These are phyloP conservation scores for Platygyra sinensis DNA, from an alignment of 64 coral and sea anemone genomes.

Conservation along the genomic window DNA sequence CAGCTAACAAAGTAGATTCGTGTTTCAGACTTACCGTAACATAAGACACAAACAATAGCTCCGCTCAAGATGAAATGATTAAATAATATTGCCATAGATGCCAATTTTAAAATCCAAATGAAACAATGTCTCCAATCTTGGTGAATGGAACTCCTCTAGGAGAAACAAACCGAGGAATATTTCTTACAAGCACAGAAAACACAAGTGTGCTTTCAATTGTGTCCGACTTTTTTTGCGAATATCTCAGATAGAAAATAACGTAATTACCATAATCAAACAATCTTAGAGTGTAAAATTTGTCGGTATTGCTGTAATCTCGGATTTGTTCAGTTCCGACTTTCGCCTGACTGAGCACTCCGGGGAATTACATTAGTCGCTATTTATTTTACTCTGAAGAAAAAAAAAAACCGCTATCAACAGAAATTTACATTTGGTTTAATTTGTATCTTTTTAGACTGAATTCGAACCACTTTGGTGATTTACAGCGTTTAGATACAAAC, in stretches of 20 bases:
- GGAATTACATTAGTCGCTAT: neutral
- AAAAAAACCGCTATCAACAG: neutral
- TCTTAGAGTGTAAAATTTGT: neutral
- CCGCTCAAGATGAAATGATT: neutral
- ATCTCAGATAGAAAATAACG: neutral
- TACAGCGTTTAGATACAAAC: no score
- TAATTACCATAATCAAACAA: constrained; percentile 10
- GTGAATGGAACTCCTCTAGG: neutral
- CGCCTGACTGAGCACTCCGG: neutral
- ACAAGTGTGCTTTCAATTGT: neutral
- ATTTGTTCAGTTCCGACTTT: neutral
- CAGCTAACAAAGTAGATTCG: neutral
- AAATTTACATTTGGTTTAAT: neutral
- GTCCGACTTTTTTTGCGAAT: neutral
- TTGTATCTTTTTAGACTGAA: no score
- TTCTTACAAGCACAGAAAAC: neutral
- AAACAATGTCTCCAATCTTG: neutral
- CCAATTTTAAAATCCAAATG: no score
- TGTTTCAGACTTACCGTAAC: neutral
- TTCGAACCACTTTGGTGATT: neutral
- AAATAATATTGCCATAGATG: neutral
- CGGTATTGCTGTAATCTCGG: neutral
- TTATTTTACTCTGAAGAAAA: neutral
- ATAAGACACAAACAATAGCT: neutral
- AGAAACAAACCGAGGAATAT: neutral